These are phyloP conservation scores for Torymus texanus DNA, from an alignment of 2,888 invertebrate genomes.

Conservation along the genomic window DNA sequence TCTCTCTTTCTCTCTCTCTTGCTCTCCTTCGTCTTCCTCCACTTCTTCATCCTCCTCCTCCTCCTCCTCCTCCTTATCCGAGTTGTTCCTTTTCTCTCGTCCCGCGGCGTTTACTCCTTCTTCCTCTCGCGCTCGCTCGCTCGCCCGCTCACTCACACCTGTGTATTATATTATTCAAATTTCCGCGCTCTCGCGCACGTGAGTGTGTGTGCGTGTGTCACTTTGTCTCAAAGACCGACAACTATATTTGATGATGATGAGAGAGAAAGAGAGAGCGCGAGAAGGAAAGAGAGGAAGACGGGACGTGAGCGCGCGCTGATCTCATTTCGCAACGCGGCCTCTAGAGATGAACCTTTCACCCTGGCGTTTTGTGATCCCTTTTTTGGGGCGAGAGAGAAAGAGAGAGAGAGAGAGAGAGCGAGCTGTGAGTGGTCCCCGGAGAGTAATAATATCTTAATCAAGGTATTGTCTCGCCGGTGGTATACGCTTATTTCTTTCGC, in stretches of 20 bases:
- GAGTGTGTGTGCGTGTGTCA: slow-evolving; percentile 42
- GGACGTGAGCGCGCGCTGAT: too few species aligned
- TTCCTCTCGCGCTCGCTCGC: slow-evolving; percentile 4
- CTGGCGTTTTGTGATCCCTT: too few species aligned
- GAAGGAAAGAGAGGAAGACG: too few species aligned
- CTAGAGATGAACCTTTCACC: too few species aligned
- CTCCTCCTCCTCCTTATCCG: slow-evolving; percentile 56
- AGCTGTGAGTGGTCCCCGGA: too few species aligned
- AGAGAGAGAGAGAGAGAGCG: too few species aligned
- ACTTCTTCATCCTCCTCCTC: slow-evolving; percentile 2
- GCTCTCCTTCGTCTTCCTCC: slow-evolving; percentile 52
- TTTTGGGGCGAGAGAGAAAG: too few species aligned
- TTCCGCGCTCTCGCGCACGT: slow-evolving; percentile 60
- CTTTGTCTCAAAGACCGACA: slow-evolving; percentile 53
- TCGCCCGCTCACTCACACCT: slow-evolving; percentile 48
- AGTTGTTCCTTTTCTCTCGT: slow-evolving; percentile 51
- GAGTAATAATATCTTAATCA: too few species aligned
- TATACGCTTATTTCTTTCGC: too few species aligned
- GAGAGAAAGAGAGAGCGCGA: too few species aligned
- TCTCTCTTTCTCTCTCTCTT: slow-evolving; percentile 65
- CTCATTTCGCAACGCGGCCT: too few species aligned
- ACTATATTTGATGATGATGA: slow-evolving; percentile 45
- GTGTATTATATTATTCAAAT: slow-evolving; percentile 71
- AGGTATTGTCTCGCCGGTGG: not conserved
- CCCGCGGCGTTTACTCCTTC: slow-evolving; percentile 41